Evolutionary conservation across 1,140 invertebrate genomes (phyloP), one percentile per base, ranked within the genome.

Genomic region (Pogonomyrmex barbatus): DNA sequence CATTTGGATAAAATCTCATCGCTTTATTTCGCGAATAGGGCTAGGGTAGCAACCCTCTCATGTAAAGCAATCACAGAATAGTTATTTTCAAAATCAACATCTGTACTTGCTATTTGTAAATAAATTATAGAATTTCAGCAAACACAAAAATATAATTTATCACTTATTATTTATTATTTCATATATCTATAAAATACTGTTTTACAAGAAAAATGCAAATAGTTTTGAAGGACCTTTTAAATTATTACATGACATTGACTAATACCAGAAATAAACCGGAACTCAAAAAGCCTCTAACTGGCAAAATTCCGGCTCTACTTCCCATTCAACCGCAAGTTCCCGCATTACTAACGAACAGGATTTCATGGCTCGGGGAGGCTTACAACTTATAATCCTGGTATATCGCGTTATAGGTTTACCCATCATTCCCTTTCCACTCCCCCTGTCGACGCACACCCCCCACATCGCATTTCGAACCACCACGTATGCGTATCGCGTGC

Each of bases 1-100:
- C 90, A 93, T 94, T 93, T 92, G 92, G 91, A 94, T 94, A 94
- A 91, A 93, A 94, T 92, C 92, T 94, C 91, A 91, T 94, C 89
- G 87, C 90, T 90, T 71, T 88, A 90, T 65, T 76, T 54, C 63
- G 5, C 60, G 3, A 24, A n/a, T 39, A 36, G 36, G 47, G 60
- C 58, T 42, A 77, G 85, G 86, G 63, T 70, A 83, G 47, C 17
- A 79, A 88, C 60, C 77, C 85, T 68, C 52, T 77, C 36, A 39
- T 54, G 56, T 10, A 47, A 36, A 62, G 65, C 82, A 86, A 68
- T 10, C 39, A 42, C 58, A 33, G 58, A 30, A 65, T 79, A 52
- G 42, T 12, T 12, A 62, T 12, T 45, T 79, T 79, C 9, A 79
- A 50, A 17, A 45, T n/a, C 47, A 71, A 62, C 33, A 50, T 39